Conservation (phyloP, 2,888 invertebrate species). For the Drosophila vallismaia region DNA sequence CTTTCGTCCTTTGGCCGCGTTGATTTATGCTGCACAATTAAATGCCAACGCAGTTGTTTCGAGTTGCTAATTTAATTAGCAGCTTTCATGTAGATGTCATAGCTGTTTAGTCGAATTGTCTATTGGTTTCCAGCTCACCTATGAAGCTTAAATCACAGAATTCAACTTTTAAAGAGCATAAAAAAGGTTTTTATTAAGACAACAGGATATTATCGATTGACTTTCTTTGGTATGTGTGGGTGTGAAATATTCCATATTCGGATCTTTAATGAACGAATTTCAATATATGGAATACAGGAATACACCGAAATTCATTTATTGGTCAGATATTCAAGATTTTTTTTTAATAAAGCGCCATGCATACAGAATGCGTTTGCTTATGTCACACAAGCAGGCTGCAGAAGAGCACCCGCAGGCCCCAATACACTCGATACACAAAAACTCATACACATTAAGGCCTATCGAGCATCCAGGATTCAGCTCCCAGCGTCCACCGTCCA, state of each 20-base stretch:
- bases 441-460: conserved; percentile 39
- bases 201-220: conserved; percentile 20
- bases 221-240: background rate
- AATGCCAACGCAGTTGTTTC: conserved; percentile 42
- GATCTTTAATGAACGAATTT: conserved; percentile 62
- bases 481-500: conserved; percentile 26
- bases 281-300: conserved; percentile 27
- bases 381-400: conserved; percentile 12
- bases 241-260: conserved; percentile 38
- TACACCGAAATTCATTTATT: conserved; percentile 40
- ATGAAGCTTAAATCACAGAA: background rate
- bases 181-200: conserved; percentile 14
- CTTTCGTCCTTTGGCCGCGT: conserved; percentile 28
- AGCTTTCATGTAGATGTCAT: conserved; percentile 18
- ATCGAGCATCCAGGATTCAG: conserved; percentile 44
- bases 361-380: conserved; percentile 51
- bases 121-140: background rate
- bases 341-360: conserved; percentile 64
- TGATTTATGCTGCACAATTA: conserved; percentile 57
- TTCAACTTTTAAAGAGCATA: background rate
- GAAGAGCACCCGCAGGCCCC: conserved; percentile 15
- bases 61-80: conserved; percentile 60
- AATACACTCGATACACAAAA: conserved; percentile 8
- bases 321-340: conserved; percentile 1
- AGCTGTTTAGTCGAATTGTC: background rate